Evolutionary conservation across 2,797 vertebrate genomes (phyloP).

Genomic region (Taenioides sp.): DNA sequence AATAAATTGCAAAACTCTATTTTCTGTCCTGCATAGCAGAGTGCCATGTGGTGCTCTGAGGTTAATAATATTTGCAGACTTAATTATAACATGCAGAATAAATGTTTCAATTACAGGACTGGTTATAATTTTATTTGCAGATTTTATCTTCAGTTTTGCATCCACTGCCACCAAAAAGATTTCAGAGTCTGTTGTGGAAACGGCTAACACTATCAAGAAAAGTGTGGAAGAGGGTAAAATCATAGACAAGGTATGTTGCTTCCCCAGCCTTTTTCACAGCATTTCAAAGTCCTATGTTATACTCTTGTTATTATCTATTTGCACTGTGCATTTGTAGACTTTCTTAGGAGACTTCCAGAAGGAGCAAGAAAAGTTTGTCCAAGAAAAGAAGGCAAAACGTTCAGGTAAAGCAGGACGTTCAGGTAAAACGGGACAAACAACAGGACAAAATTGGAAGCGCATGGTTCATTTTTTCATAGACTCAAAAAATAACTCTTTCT

Average conservation of each 20-base stretch:
- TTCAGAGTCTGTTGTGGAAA: constrained; percentile 89
- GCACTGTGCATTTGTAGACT: constrained; percentile 78
- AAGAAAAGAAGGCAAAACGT: constrained; percentile 90
- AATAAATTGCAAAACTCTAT: too few relatives aligned
- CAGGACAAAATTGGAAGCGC: background rate
- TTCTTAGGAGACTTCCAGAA: constrained; percentile 98
- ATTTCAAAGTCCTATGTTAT: background rate
- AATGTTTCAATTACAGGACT: too few relatives aligned
- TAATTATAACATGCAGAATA: too few relatives aligned
- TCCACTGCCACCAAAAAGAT: constrained; percentile 92
- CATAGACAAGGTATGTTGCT: constrained; percentile 86
- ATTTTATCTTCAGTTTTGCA: constrained; percentile 91
- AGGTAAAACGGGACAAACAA: constrained; percentile 69
- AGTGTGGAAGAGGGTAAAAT: constrained; percentile 96
- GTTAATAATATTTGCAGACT: too few relatives aligned
- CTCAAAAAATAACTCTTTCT: too few relatives aligned
- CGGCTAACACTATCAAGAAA: constrained; percentile 95
- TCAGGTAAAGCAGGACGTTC: constrained; percentile 86
- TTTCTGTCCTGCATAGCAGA: too few relatives aligned
- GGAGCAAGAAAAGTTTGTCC: constrained; percentile 96
- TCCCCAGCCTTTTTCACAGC: background rate
- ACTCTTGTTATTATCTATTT: background rate
- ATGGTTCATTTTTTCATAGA: background rate
- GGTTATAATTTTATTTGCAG: constrained; percentile 59
- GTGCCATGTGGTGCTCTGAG: too few relatives aligned